Conservation (phyloP, 2,888 invertebrate genomes). For the Chelonus formosanus region DNA sequence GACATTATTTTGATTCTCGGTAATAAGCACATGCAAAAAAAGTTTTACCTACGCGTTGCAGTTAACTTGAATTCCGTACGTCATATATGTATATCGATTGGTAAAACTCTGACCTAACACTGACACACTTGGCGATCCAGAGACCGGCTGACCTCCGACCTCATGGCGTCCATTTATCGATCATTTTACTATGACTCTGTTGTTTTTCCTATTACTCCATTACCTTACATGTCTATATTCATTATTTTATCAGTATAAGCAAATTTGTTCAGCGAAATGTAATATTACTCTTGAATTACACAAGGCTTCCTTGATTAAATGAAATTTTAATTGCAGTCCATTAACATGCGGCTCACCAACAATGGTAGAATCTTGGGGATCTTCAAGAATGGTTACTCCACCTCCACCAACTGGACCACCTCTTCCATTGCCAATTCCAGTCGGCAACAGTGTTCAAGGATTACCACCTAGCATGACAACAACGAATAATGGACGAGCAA, state of each 20-base stretch:
- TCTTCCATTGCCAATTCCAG: conserved; percentile 49
- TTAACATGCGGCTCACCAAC: conserved; percentile 68
- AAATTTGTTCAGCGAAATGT: no score
- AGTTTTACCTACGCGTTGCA: conserved; percentile 26
- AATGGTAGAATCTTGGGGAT: conserved; percentile 67
- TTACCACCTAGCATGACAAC: conserved; percentile 47
- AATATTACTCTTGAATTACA: no score
- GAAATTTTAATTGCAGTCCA: conserved; percentile 61
- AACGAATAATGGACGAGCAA: conserved; percentile 46
- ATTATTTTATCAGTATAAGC: no score
- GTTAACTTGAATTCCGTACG: conserved; percentile 27
- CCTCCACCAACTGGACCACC: conserved; percentile 52
- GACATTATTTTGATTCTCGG: conserved; percentile 17
- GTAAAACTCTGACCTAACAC: conserved; percentile 61
- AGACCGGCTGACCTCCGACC: conserved; percentile 43
- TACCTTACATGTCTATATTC: no score
- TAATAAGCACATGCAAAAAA: conserved; percentile 10
- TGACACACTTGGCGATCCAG: conserved; percentile 57
- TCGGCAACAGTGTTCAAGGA: conserved; percentile 48
- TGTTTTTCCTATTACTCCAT: conserved; percentile 12
- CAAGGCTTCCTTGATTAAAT: not conserved
- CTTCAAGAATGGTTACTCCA: conserved; percentile 54
- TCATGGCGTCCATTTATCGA: conserved; percentile 45
- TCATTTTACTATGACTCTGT: conserved; percentile 36
- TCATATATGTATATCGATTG: conserved; percentile 55